Evolutionary conservation across 1,140 invertebrate genomes (phyloP).

Genomic region (Panulirus ornatus): DNA sequence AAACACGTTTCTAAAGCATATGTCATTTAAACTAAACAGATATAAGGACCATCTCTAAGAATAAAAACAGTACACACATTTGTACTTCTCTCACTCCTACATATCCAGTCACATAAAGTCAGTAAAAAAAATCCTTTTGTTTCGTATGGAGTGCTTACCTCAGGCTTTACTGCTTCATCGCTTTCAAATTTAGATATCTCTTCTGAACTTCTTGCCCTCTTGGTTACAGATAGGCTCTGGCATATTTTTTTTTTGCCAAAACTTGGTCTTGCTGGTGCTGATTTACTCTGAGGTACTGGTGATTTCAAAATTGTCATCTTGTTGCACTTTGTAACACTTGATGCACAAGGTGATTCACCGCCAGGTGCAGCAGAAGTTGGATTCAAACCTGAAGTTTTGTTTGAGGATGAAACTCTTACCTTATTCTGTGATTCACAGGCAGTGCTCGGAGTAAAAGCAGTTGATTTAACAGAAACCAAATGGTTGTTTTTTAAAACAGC

Average conservation of each 20-base stretch:
- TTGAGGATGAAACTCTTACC: not conserved
- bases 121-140: too few species aligned
- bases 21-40: too few species aligned
- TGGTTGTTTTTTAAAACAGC: not conserved
- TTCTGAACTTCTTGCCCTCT: not conserved
- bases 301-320: not conserved
- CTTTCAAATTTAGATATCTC: too few species aligned
- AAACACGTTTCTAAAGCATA: too few species aligned
- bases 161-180: too few species aligned
- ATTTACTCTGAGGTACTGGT: not conserved
- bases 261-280: not conserved
- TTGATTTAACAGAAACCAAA: not conserved
- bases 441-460: not conserved
- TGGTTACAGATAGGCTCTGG: not conserved
- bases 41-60: too few species aligned
- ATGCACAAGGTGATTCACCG: too few species aligned
- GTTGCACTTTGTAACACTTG: too few species aligned
- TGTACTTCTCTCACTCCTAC: not conserved
- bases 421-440: not conserved
- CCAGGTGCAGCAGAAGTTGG: too few species aligned
- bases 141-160: too few species aligned
- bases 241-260: not conserved
- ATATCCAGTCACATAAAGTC: not conserved
- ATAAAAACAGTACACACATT: too few species aligned
- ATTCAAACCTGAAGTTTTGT: not conserved